Conservation (phyloP, 1,140 invertebrate species). For the Neuroterus valhalla region DNA sequence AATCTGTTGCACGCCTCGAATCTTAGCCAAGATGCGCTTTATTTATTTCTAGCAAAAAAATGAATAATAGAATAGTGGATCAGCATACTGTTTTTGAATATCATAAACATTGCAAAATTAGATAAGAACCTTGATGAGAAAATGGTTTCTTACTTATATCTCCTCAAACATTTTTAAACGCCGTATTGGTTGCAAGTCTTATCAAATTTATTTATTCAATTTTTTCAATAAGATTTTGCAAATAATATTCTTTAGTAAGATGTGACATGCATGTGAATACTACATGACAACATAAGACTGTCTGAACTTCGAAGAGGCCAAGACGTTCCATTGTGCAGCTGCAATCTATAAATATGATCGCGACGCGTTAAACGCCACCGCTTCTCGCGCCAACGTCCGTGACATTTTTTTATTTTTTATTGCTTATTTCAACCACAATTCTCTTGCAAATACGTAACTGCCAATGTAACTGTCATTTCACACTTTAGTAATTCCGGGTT, state of each 20-base stretch:
- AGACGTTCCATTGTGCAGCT: slow-evolving; percentile 19
- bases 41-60: slow-evolving; percentile 29
- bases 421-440: not conserved
- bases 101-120: no score
- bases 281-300: not conserved
- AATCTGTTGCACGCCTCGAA: slow-evolving; percentile 29
- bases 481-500: not conserved
- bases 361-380: not conserved
- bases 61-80: no score
- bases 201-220: no score
- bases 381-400: not conserved
- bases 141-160: no score
- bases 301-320: slow-evolving; percentile 18
- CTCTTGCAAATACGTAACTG: not conserved
- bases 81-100: no score
- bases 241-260: slow-evolving; percentile 7
- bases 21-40: slow-evolving; percentile 30
- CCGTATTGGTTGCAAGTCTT: no score
- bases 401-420: slow-evolving; percentile 18
- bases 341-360: slow-evolving; percentile 27
- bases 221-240: not conserved
- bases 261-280: slow-evolving; percentile 13
- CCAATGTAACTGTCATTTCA: not conserved
- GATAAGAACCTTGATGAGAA: no score
- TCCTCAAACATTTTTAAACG: no score